Base-by-base conservation (phyloP, 2,797 vertebrate species). In the Sus cebifrons region DNA sequence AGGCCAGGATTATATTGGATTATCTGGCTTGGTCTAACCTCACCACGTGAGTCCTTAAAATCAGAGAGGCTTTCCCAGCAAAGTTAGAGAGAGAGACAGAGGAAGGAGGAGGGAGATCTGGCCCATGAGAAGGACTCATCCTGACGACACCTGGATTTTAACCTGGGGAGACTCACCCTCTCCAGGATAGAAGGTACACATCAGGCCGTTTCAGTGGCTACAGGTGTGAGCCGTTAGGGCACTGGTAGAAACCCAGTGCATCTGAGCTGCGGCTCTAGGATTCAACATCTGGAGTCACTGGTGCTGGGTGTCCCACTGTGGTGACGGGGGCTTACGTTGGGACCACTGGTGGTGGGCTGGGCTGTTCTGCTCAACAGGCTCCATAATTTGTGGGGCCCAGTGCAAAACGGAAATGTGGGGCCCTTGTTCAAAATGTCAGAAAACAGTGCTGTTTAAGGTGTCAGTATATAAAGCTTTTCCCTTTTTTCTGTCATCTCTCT, bases 261-360 rank as follows among this genome's bases (percentile, higher is more conserved):
- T 10, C 44, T 52, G 36, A 16, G 17, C 6, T 0, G 16, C 5
- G 20, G n/a, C 11, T 21, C 40, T 10, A 21, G 32, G 5, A 0
- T 0, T 44, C 6, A 1, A 2, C 7, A 6, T 44, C 5, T 20
- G 5, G 27, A 49, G 83, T 29, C 25, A 2, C 20, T 20, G 23
- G 52, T 17, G 21, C 10, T 2, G 2, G 5, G 14, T 7, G 40
- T 16, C 32, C 27, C 25, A 10, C 2, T 1, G 14, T 0, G 5
- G 3, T 9, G 44, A 54, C 1, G 0, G 10, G 1, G 16, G 44
- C 32, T 16, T 83, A 70, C 32, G 12, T 17, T 14, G 68, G 74
- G 82, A 27, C 1, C 14, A 17, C 18, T 54, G 0, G 7, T 23
- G 75, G 20, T 6, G 7, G 60, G 52, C 3, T 27, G 71, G 40